Percentiles rank a stretch among this genome's conserved stretches.
Evolutionary conservation across 1,140 invertebrate genomes (phyloP).

Genomic region (Zaprionus nigranus): DNA sequence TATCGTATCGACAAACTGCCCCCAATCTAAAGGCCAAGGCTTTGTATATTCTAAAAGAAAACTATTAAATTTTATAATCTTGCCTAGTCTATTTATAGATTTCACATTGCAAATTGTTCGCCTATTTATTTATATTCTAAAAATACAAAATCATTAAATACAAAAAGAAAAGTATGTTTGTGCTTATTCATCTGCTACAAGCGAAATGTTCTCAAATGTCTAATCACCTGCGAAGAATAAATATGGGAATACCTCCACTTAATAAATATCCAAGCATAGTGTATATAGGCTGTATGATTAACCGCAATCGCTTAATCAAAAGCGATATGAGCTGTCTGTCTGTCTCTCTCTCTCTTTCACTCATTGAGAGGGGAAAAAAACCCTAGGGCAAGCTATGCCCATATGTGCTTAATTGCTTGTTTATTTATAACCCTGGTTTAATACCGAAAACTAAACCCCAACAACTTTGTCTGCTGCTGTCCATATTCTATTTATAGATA

Average conservation of each 20-base stretch:
- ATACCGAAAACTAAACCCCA: slow-evolving; percentile 14
- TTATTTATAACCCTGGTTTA: slow-evolving; percentile 58
- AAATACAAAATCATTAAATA: slow-evolving; percentile 5
- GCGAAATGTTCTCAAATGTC: slow-evolving; percentile 3
- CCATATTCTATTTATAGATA: slow-evolving; percentile 62
- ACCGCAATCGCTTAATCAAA: slow-evolving; percentile 29
- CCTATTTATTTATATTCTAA: background rate
- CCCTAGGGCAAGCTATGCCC: no score
- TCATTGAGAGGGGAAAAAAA: slow-evolving; percentile 10
- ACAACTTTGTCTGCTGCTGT: slow-evolving; percentile 12
- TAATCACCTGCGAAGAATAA: slow-evolving; percentile 1
- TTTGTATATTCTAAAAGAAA: background rate
- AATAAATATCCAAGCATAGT: slow-evolving; percentile 17
- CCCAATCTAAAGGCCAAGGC: background rate
- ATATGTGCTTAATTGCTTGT: slow-evolving; percentile 55
- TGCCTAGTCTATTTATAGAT: background rate
- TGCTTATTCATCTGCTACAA: background rate
- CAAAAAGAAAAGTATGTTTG: background rate
- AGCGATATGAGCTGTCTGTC: background rate
- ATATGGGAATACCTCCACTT: background rate
- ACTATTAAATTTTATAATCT: background rate
- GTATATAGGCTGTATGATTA: slow-evolving; percentile 15
- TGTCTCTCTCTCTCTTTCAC: background rate
- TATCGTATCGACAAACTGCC: background rate
- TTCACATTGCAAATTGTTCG: background rate